Evolutionary conservation across 1,140 invertebrate species (phyloP).

Genomic region (Macrobrachium nipponense): DNA sequence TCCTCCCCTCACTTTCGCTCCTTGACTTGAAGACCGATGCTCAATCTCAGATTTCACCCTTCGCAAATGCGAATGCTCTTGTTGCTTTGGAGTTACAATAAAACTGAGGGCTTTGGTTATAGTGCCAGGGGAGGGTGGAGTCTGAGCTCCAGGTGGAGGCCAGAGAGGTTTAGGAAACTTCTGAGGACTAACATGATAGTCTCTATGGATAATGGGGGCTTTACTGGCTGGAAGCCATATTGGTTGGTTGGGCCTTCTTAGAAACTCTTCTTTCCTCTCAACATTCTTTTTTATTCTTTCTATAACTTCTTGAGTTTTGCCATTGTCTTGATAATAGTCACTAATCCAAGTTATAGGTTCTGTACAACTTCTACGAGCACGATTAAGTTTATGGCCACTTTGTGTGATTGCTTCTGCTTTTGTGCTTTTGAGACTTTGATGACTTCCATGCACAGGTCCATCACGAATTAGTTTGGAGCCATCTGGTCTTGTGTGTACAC

Average conservation of each 20-base stretch:
- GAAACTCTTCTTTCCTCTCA: conserved; percentile 89
- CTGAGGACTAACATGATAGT: conserved; percentile 82
- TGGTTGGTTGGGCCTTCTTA: conserved; percentile 79
- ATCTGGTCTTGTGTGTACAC: conserved; percentile 43
- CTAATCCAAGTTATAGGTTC: conserved; percentile 32
- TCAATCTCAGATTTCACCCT: conserved; percentile 70
- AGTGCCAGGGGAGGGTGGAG: conserved; percentile 53
- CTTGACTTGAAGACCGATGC: conserved; percentile 64
- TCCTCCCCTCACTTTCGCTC: conserved; percentile 15
- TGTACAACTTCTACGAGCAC: conserved; percentile 40
- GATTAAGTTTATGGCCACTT: conserved; percentile 28
- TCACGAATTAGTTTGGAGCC: not conserved
- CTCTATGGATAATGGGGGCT: conserved; percentile 73
- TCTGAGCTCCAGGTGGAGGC: conserved; percentile 73
- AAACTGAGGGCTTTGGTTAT: conserved; percentile 58
- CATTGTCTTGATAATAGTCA: conserved; percentile 35
- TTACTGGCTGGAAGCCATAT: conserved; percentile 69
- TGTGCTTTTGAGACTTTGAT: conserved; percentile 46
- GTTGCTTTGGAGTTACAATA: conserved; percentile 48
- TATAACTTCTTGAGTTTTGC: conserved; percentile 63
- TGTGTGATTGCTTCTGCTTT: conserved; percentile 30
- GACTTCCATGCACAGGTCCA: conserved; percentile 18
- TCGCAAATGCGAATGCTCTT: conserved; percentile 68
- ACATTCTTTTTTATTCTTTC: conserved; percentile 81
- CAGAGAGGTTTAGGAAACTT: conserved; percentile 80